Base-by-base conservation (phyloP, 2,797 vertebrate species). In the Anguilla megastoma region DNA sequence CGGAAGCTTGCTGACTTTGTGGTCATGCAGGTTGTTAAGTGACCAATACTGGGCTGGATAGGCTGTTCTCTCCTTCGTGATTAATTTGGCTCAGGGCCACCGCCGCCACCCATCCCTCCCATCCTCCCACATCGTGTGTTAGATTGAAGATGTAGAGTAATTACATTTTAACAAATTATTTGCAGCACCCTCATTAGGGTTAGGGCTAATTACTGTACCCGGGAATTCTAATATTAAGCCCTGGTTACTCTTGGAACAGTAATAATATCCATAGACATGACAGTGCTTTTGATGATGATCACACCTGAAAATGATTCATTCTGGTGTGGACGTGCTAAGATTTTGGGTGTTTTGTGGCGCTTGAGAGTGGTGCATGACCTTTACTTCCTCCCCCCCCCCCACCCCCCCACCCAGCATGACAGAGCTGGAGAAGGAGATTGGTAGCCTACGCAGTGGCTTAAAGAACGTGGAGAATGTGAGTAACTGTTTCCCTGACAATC, bases 391-490 rank as follows among this genome's bases (percentile, higher is more conserved):
- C 33, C 36, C 74, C 27, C 66, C 50, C 10, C 50, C 10, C 9
- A 27, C 16, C 30, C 12, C 27, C 82, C 16, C 14, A 5, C 27
- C 82, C 0, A 99, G 99, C 94, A 98, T 99, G 98, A 98, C 97
- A 0, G 99, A 99, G 94, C 94, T 99, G 95, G 98, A 99, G 93
- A 99, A 99, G 93, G 99, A 99, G 93, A 98, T 99, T 89, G 95
- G 95, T 89, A 98, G 97, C 91, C 92, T 99, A 93, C 97, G 98
- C 90, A 98, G 96, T 0, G 98, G 98, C 90, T 93, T 99, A 92
- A 98, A 96, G 93, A 97, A 97, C 0, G 98, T 99, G 79, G 99
- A 99, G 92, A 98, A 92, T 1, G 99, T 99, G 93, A 98, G 98
- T 97, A 50, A 24, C 33, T 12, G 2, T 79, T 79, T 41, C 74